Evolutionary conservation across 2,888 invertebrate species (phyloP).

Genomic region (Amaurobius ferox): DNA sequence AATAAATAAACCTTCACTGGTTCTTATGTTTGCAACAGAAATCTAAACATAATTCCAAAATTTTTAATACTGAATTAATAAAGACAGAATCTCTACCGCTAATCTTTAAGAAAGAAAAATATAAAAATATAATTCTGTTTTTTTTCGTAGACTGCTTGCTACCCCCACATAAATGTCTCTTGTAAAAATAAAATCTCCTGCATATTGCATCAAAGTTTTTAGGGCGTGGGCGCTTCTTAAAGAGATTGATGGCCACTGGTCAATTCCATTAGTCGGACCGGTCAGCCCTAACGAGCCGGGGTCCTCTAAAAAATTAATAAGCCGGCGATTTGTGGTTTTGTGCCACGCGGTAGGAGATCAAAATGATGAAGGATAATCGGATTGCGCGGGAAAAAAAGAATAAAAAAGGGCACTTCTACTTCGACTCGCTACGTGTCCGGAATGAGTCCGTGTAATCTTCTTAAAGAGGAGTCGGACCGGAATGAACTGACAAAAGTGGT

Average conservation of each 20-base stretch:
- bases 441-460: not conserved
- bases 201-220: slow-evolving; percentile 6
- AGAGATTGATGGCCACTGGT: slow-evolving; percentile 43
- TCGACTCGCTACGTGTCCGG: not conserved
- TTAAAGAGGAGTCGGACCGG: not conserved
- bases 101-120: too few species aligned
- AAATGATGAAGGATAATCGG: slow-evolving; percentile 18
- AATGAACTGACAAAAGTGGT: slow-evolving; percentile 4
- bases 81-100: too few species aligned
- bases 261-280: slow-evolving; percentile 36
- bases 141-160: too few species aligned
- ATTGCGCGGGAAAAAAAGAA: not conserved
- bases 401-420: not conserved
- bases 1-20: too few species aligned
- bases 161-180: too few species aligned
- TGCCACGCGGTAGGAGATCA: not conserved
- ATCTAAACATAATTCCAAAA: too few species aligned
- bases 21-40: too few species aligned
- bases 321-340: slow-evolving; percentile 10
- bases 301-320: slow-evolving; percentile 67
- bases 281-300: slow-evolving; percentile 29
- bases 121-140: too few species aligned
- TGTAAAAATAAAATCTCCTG: not conserved
- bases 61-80: too few species aligned
- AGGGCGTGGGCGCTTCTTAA: slow-evolving; percentile 44